phyloP scores from a whole-genome alignment of 1,140 invertebrate species.

The Papilio helenus region DNA sequence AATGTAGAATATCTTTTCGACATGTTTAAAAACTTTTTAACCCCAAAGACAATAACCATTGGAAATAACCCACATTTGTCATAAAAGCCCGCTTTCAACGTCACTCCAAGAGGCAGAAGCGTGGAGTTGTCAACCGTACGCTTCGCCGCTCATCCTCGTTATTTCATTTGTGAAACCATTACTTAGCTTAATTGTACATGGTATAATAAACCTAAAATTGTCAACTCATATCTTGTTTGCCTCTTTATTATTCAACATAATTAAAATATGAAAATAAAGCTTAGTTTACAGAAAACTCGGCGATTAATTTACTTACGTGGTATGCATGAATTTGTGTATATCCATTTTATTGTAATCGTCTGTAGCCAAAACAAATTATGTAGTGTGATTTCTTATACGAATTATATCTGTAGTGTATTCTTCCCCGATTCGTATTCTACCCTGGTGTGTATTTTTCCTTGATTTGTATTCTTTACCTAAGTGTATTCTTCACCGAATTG shows the following conservation, averaged over 20 bases:
- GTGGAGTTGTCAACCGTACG: constrained; percentile 3
- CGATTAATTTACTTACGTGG: not conserved
- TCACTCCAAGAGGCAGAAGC: not conserved
- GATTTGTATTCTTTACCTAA: no score
- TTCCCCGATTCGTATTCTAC: no score
- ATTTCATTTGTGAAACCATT: not conserved
- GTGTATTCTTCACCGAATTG: no score
- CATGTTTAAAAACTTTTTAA: constrained; percentile 10
- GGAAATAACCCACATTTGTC: constrained; percentile 2
- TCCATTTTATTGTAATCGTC: no score
- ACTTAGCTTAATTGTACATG: constrained; percentile 5
- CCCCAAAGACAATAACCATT: constrained; percentile 4
- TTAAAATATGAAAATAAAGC: not conserved
- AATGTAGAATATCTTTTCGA: not conserved
- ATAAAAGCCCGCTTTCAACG: not conserved
- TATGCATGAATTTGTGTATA: no score
- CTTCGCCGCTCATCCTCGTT: not conserved
- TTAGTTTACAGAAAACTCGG: not conserved
- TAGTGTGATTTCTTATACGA: no score
- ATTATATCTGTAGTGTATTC: no score
- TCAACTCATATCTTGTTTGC: not conserved
- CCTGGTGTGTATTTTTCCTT: no score
- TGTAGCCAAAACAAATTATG: no score
- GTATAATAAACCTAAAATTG: not conserved
- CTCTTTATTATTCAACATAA: not conserved